Evolutionary conservation across 1,140 invertebrate species (phyloP).

Genomic region (Trialeurodes vaporariorum): DNA sequence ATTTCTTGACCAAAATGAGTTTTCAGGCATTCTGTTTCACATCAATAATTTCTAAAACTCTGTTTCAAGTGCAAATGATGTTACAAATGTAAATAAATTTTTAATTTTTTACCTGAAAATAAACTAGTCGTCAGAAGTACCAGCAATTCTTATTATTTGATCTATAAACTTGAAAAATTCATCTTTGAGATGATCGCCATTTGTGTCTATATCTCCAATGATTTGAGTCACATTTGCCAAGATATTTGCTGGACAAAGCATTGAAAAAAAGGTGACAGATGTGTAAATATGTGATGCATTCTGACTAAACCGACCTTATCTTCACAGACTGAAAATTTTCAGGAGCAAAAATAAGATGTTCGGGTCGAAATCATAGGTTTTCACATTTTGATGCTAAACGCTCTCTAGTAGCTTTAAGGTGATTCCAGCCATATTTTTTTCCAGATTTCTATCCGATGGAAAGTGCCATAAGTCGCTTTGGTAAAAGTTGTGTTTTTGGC

Average conservation of each 20-base stretch:
- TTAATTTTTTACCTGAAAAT: too few relatives aligned
- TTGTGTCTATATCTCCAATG: conserved; percentile 1
- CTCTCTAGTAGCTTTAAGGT: background rate
- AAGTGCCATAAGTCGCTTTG: too few relatives aligned
- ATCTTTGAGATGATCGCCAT: background rate
- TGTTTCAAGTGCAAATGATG: too few relatives aligned
- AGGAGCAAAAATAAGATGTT: background rate
- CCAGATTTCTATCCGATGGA: too few relatives aligned
- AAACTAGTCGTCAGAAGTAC: background rate
- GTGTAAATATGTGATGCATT: background rate
- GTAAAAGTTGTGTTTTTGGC: too few relatives aligned
- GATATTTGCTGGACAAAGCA: background rate
- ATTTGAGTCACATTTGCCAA: conserved; percentile 1
- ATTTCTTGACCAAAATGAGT: too few relatives aligned
- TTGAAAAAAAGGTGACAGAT: background rate
- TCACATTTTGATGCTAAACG: background rate
- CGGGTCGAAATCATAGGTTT: background rate
- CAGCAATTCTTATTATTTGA: background rate
- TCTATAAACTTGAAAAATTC: background rate
- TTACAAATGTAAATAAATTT: too few relatives aligned
- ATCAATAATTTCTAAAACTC: too few relatives aligned
- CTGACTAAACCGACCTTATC: background rate
- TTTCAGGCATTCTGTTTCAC: too few relatives aligned
- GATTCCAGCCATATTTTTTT: too few relatives aligned
- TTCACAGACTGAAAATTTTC: background rate